Evolutionary conservation across 2,113 vertebrate species (phyloP).

Genomic region (Odocoileus hemionus): DNA sequence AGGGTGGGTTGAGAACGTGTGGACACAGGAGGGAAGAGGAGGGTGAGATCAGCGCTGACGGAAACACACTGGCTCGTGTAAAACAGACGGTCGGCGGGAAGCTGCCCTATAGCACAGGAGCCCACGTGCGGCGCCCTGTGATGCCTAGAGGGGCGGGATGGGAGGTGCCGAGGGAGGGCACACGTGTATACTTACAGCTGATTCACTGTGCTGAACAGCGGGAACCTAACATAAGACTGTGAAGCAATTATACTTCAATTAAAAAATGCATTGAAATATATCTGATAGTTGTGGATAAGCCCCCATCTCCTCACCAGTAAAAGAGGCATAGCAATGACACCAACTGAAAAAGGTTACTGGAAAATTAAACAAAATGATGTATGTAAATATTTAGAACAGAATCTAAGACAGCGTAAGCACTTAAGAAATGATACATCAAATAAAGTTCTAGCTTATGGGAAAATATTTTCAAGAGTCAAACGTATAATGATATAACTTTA

Average conservation of each 20-base stretch:
- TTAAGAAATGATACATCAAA: not conserved
- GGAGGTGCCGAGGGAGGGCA: not conserved
- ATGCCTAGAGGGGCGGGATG: not conserved
- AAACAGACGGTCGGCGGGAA: not conserved
- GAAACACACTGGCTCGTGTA: not conserved
- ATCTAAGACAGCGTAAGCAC: not conserved
- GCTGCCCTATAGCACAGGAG: not conserved
- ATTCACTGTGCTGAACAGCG: not conserved
- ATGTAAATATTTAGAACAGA: not conserved
- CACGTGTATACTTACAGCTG: not conserved
- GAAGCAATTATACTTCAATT: not conserved
- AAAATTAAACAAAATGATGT: not conserved
- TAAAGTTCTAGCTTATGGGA: not conserved
- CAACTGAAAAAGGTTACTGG: not conserved
- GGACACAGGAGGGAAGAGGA: not conserved
- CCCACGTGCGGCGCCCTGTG: not conserved
- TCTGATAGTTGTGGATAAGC: not conserved
- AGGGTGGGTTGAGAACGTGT: not conserved
- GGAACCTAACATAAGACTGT: not conserved
- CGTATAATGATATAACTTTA: not conserved
- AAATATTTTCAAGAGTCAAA: slow-evolving; percentile 13
- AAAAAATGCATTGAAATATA: not conserved
- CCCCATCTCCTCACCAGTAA: not conserved
- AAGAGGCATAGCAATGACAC: not conserved
- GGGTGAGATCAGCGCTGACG: not conserved